Conservation (phyloP, 2,888 invertebrate species). For the Clepsis dumicolana region DNA sequence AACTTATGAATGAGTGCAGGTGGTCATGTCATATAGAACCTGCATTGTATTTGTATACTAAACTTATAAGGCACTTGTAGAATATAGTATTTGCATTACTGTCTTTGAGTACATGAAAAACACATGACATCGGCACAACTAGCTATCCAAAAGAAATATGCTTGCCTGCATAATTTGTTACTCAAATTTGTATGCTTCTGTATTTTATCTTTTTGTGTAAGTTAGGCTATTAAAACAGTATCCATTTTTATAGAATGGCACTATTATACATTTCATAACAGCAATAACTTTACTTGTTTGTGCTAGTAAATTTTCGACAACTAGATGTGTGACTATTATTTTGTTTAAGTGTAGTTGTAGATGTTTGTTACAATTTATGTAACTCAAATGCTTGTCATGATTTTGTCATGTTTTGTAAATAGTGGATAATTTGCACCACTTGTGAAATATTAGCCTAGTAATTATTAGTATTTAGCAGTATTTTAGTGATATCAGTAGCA, state of each 20-base stretch:
- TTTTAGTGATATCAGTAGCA: not conserved
- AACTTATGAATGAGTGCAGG: not conserved
- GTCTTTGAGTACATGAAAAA: too few relatives aligned
- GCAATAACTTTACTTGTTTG: too few relatives aligned
- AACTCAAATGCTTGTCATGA: not conserved
- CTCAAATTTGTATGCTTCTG: not conserved
- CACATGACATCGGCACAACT: too few relatives aligned
- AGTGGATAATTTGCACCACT: conserved; percentile 8
- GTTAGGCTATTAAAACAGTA: not conserved
- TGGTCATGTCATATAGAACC: not conserved
- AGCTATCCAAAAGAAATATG: not conserved
- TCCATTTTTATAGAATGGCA: not conserved
- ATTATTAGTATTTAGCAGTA: not conserved
- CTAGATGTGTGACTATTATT: not conserved
- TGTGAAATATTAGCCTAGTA: not conserved
- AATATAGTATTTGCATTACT: too few relatives aligned
- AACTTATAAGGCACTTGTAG: not conserved
- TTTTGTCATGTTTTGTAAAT: not conserved
- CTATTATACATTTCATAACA: not conserved
- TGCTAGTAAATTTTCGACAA: not conserved
- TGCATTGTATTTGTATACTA: too few relatives aligned
- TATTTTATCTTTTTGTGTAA: not conserved
- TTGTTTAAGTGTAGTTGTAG: not conserved
- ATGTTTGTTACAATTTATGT: not conserved
- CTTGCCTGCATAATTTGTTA: too few relatives aligned